Evolutionary conservation across 2,797 vertebrate species (phyloP), one percentile per base, ranked within the genome.

Genomic region (Prionace glauca): DNA sequence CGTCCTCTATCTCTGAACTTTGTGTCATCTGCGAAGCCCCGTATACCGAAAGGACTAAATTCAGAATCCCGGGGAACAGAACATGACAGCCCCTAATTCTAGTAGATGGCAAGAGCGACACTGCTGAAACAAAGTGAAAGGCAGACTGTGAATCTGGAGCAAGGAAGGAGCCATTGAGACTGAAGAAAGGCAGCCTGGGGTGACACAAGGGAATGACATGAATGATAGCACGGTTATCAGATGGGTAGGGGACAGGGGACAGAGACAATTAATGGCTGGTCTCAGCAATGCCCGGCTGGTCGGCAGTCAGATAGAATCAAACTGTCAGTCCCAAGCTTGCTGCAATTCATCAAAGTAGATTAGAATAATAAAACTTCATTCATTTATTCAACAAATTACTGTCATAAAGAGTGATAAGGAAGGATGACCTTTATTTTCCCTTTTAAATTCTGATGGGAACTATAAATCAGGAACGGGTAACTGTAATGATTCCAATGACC

Each of bases 321-420:
- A 71, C 65, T 71, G 67, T 71, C 65, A 71, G 65, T 94, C 91
- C 36, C 91, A 67, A 62, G 20, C 36, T 41, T 26, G 91, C 62
- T 16, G 88, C 56, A n/a, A 91, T 91, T 41, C n/a, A 94, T 94
- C 67, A 41, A 41, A 36, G 8, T 71, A 22, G 9, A 69, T 94
- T 41, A 67, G n/a, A 67, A 41, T 94, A 71, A 94, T 94, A 94
- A 41, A 71, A 71, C n/a, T 91, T 65, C 36, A 94, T 71, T 62
- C 56, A 1, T 62, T 90, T 71, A 71, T 94, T 45, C 91, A 69
- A 45, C n/a, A 71, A 69, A 67, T 71, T 94, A 94, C 91, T 94
- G 65, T 22, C 62, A 94, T 32, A 94, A 71, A 69, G 56, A 16
- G n/a, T 91, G 88, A 91, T 62, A 65, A 65, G 60, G 24, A 18